These are phyloP conservation scores for Pipra filicauda DNA, from an alignment of 2,113 vertebrate genomes.

Conservation along the genomic window DNA sequence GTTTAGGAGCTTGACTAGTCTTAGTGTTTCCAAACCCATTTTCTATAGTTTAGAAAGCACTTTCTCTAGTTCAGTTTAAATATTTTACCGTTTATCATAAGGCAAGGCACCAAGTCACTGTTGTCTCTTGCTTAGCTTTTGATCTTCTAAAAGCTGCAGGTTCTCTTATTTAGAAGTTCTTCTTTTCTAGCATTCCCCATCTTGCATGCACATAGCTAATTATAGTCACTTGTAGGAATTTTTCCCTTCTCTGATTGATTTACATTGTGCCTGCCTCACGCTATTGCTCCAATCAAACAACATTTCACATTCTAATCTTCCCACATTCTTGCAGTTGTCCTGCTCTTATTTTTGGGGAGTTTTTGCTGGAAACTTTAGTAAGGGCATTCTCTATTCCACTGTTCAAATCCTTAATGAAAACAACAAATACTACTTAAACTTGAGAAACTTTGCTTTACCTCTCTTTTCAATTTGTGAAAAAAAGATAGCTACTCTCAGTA, in stretches of 20 bases:
- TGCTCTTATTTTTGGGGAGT: background rate
- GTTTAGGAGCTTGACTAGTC: background rate
- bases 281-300: background rate
- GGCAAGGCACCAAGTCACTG: background rate
- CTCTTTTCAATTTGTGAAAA: background rate
- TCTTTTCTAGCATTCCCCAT: background rate
- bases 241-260: background rate
- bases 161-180: background rate
- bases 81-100: background rate
- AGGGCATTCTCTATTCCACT: background rate
- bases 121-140: background rate
- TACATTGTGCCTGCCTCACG: background rate
- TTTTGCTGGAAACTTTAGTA: background rate
- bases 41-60: background rate
- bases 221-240: background rate
- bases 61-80: background rate
- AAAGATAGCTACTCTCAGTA: background rate
- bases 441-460: background rate
- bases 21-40: background rate
- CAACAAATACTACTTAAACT: background rate
- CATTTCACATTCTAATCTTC: background rate
- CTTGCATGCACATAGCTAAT: background rate
- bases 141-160: background rate
- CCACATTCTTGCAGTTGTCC: background rate
- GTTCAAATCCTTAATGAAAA: background rate